These are phyloP conservation scores for Mustelus asterias DNA, from an alignment of 2,113 vertebrate species.

Conservation along the genomic window DNA sequence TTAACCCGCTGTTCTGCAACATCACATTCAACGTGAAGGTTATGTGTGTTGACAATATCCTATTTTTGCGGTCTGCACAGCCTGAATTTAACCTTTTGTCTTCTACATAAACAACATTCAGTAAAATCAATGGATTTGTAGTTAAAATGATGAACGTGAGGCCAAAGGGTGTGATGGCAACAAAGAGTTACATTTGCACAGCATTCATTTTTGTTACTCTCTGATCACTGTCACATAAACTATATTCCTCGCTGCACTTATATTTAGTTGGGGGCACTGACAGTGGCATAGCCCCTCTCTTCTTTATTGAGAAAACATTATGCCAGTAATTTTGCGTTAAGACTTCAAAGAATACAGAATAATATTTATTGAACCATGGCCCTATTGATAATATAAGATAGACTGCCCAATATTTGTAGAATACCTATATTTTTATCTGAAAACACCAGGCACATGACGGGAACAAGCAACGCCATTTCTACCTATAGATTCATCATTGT, in stretches of 20 bases:
- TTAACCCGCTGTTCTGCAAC: neutral
- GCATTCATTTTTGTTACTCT: neutral
- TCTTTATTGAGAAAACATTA: neutral
- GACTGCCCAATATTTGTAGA: neutral
- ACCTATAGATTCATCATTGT: neutral
- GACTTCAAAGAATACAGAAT: neutral
- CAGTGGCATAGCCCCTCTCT: neutral
- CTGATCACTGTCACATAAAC: neutral
- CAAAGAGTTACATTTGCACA: neutral
- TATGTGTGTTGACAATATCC: neutral
- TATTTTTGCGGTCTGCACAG: neutral
- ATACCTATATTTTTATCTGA: neutral
- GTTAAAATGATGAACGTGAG: slow-evolving; percentile 6
- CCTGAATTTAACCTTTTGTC: slow-evolving; percentile 1
- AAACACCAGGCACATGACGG: neutral
- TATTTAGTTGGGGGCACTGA: neutral
- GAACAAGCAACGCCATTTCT: neutral
- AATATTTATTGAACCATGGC: neutral
- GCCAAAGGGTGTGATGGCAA: neutral
- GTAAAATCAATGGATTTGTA: slow-evolving; percentile 1
- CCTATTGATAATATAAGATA: neutral
- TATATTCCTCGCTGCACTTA: neutral
- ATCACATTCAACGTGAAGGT: neutral
- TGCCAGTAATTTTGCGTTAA: neutral
- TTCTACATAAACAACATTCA: slow-evolving; percentile 7